Evolutionary conservation across 2,797 vertebrate species (phyloP).

Genomic region (Lycodopsis pacificus): DNA sequence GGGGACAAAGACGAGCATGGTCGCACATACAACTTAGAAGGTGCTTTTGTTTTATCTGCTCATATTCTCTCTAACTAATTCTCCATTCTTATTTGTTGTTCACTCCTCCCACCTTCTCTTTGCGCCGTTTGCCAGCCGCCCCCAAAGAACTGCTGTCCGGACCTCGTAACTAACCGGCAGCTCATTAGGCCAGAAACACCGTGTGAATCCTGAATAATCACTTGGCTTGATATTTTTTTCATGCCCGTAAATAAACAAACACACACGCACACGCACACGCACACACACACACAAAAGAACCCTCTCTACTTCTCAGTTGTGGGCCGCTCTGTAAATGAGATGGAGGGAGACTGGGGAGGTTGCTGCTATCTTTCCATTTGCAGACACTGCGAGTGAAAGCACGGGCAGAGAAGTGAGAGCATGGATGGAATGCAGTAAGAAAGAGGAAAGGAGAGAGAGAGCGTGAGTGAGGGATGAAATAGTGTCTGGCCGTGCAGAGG

Average conservation of each 20-base stretch:
- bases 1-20: conserved; percentile 24
- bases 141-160: conserved; percentile 54
- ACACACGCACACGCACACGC: conserved; percentile 4
- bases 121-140: conserved; percentile 34
- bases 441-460: conserved; percentile 5
- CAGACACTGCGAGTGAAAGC: conserved; percentile 46
- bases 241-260: conserved; percentile 23
- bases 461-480: conserved; percentile 41
- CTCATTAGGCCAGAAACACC: conserved; percentile 70
- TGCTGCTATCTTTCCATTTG: conserved; percentile 57
- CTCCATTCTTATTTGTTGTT: conserved; percentile 41
- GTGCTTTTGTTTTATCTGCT: neutral
- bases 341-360: conserved; percentile 19
- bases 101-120: conserved; percentile 33
- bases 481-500: conserved; percentile 59
- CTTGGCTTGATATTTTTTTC: conserved; percentile 27
- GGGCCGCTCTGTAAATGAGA: conserved; percentile 44
- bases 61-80: conserved; percentile 10
- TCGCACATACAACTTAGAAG: neutral
- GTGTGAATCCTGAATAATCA: conserved; percentile 69
- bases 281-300: neutral
- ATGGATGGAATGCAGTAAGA: conserved; percentile 19
- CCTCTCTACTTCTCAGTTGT: conserved; percentile 24
- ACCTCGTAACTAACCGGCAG: conserved; percentile 67
- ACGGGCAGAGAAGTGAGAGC: conserved; percentile 39